Evolutionary conservation across 2,113 vertebrate species (phyloP), one percentile per base, ranked within the genome.

Genomic region (Cariama cristata): DNA sequence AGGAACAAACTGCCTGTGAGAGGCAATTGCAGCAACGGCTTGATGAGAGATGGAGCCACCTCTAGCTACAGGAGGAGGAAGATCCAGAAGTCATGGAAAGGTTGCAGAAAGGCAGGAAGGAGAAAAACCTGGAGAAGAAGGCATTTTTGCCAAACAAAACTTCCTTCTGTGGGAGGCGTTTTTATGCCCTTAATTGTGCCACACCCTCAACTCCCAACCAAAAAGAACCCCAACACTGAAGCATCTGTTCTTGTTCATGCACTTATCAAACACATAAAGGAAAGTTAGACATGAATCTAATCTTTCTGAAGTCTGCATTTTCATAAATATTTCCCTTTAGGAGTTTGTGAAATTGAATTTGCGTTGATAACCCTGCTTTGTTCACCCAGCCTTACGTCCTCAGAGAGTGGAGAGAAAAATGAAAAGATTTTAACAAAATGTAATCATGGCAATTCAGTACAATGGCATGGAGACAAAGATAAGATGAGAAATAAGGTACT

Each of bases 391-490:
- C 83, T 95, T 52, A 88, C 45, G 69, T 94, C 88, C 86, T 76
- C 49, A 66, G 93, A 74, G 80, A 97, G 27, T 2, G 52, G 62
- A 92, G 72, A 96, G 86, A 95, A 93, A 97, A 93, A 96, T 82
- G 86, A 96, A 91, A 95, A 90, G 63, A 86, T 90, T 95, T 95
- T 96, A 96, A 79, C 44, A 58, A 96, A 97, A 90, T 64, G 59
- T 96, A 98, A 96, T 97, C 95, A 96, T 69, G 91, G 83, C 86
- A 96, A 97, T 97, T 97, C 90, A 96, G 58, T 80, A 89, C 86
- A 87, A 97, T 86, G 91, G 52, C 89, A 77, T 23, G 23, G 93
- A 97, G 95, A 98, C 90, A 96, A 97, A 97, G 96, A 97, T 90
- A 97, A 97, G 95, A 94, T 97, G 94, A 96, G 32, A 96, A 97